phyloP scores from a whole-genome alignment of 2,113 vertebrate genomes.

The Eulemur rufifrons region DNA sequence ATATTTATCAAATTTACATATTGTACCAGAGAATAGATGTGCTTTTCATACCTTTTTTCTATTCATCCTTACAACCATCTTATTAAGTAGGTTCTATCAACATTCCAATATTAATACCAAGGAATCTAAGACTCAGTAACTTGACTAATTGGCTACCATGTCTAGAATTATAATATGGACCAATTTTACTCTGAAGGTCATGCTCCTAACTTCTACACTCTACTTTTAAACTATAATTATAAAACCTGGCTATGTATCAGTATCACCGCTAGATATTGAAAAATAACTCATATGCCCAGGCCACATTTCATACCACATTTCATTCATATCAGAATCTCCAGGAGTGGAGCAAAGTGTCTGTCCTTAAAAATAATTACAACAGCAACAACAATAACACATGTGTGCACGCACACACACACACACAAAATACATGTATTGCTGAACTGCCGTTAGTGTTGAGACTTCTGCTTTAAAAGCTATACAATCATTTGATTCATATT shows the following conservation, averaged over 20 bases:
- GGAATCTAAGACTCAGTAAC: not conserved
- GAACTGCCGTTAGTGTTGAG: not conserved
- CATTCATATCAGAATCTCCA: not conserved
- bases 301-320: not conserved
- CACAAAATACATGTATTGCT: not conserved
- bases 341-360: not conserved
- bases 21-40: not conserved
- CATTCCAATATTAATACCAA: not conserved
- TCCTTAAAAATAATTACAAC: not conserved
- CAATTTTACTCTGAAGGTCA: not conserved
- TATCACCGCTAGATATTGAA: not conserved
- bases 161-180: not conserved
- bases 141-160: not conserved
- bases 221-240: not conserved
- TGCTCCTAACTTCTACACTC: not conserved
- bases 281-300: not conserved
- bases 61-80: not conserved
- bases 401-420: accelerated
- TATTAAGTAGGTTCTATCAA: not conserved
- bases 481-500: not conserved
- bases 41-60: not conserved
- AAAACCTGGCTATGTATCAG: not conserved
- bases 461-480: not conserved
- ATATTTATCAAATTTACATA: not conserved
- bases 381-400: not conserved